Base-by-base conservation (phyloP, 2,888 invertebrate genomes). In the Acronicta alni region DNA sequence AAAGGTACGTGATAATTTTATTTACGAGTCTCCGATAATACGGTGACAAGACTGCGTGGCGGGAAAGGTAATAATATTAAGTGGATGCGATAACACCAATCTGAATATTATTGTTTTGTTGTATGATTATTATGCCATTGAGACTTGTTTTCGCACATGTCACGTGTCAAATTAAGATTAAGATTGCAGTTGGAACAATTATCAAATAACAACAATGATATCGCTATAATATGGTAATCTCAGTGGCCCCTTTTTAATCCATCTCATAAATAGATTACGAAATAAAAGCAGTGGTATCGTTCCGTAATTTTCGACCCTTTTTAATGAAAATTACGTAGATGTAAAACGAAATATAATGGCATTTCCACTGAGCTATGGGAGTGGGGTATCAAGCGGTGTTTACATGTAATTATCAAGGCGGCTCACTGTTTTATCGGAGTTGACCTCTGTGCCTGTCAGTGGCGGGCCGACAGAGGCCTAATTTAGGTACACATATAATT, bases 361-460 rank as follows among this genome's bases (percentile, higher is more conserved):
- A 17, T 76, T 72, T 77, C 82, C 67, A 81, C 52, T 73, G 45
- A 70, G 57, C 49, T 65, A 57, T 58, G 49, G 52, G 39, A 53
- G 44, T 42, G 37, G 56, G 61, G 53, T n/a, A n/a, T 63, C 68
- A 57, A 56, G 49, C 58, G 60, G 62, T 77, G 84, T 90, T 89
- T 89, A 89, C 88, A 87, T 83, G 83, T 85, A 86, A 86, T 89
- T 90, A 90, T 89, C 88, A 82, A 76, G 78, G 42, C 60, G 72
- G 77, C 42, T 57, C 70, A 64, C 80, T 81, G 81, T 83, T 85
- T 88, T 90, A 90, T 87, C 85, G 61, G 65, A 67, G 68, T 66
- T 83, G 83, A 84, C 83, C 84, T 77, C 77, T 72, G 78, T 68
- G 65, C 44, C 55, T 67, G 77, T 77, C 74, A 67, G 67, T 58